Conservation (phyloP, 1,140 invertebrate genomes). For the Aphaenogaster rudis region DNA sequence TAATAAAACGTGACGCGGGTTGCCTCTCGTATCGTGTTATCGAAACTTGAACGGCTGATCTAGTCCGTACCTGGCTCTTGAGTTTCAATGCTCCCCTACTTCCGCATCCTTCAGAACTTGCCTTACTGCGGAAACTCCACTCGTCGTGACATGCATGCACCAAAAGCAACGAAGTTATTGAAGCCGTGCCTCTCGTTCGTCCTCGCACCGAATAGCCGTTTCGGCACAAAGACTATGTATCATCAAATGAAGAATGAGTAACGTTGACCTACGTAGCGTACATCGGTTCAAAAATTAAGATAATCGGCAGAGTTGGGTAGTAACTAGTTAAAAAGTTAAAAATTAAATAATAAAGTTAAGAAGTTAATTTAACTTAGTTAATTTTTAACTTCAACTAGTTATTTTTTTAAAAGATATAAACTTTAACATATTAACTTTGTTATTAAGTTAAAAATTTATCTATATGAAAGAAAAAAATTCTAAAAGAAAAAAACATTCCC, state of each 20-base stretch:
- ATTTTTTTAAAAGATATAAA: no score
- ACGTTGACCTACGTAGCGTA: not conserved
- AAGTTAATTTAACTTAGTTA: no score
- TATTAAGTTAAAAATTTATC: no score
- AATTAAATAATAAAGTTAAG: no score
- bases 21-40: slow-evolving; percentile 29
- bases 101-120: slow-evolving; percentile 82
- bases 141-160: slow-evolving; percentile 60
- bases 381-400: no score
- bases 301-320: no score
- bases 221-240: not conserved
- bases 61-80: slow-evolving; percentile 80
- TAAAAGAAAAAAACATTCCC: no score
- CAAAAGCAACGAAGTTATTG: slow-evolving; percentile 34
- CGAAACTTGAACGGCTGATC: slow-evolving; percentile 32
- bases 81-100: slow-evolving; percentile 73
- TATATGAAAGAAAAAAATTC: no score
- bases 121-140: slow-evolving; percentile 51
- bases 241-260: not conserved
- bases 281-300: not conserved
- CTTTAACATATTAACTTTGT: no score
- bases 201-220: not conserved
- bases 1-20: slow-evolving; percentile 42
- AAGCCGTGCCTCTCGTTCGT: not conserved
- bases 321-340: not conserved